phyloP scores from a whole-genome alignment of 2,113 vertebrate genomes.

The Myiopsitta monachus region DNA sequence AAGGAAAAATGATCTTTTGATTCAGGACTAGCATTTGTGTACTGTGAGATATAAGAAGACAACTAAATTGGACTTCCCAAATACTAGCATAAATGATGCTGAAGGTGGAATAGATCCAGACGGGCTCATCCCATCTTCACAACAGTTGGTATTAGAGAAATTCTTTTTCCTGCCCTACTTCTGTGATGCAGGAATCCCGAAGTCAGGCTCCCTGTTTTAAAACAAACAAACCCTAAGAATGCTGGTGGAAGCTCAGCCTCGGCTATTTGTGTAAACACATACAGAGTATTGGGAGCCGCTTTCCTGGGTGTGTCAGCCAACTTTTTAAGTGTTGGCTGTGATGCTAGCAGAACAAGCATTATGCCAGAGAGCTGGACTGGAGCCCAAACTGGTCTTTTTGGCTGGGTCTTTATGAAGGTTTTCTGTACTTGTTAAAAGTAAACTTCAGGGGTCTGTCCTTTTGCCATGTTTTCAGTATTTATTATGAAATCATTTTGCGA shows the following conservation, averaged over 20 bases:
- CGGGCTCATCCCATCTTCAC: not conserved
- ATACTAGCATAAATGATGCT: not conserved
- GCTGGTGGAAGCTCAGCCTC: not conserved
- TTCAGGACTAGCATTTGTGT: not conserved
- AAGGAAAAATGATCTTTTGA: not conserved
- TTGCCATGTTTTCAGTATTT: not conserved
- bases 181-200: not conserved
- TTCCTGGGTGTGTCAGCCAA: not conserved
- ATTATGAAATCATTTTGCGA: not conserved
- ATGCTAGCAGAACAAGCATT: not conserved
- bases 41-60: not conserved
- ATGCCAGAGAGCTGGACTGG: not conserved
- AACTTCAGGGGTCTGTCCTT: not conserved
- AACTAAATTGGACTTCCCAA: not conserved
- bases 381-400: not conserved
- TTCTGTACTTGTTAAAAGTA: not conserved
- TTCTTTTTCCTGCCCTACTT: not conserved
- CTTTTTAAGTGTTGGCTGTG: not conserved
- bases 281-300: not conserved
- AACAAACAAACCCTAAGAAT: not conserved
- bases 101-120: not conserved
- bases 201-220: not conserved
- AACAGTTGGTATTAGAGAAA: not conserved
- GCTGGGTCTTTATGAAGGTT: not conserved
- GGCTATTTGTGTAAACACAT: not conserved